These are phyloP conservation scores for Thereva nobilitata DNA, from an alignment of 2,888 invertebrate genomes.

Conservation along the genomic window DNA sequence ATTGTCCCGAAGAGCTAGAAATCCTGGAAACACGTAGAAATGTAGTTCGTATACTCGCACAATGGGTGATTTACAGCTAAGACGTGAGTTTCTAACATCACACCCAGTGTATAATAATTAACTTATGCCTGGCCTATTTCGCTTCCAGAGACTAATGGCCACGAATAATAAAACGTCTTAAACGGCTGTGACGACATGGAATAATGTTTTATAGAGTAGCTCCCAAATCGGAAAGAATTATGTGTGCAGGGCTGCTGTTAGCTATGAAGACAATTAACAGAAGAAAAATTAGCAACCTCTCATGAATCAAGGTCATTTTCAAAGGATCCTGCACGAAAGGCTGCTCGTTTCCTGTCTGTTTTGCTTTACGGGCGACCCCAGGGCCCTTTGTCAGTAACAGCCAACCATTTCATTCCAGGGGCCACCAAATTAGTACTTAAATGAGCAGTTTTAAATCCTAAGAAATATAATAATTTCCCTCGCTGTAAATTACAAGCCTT, in stretches of 20 bases:
- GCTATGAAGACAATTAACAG: slow-evolving; percentile 27
- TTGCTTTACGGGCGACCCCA: too few species aligned
- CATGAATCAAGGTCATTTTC: slow-evolving; percentile 14
- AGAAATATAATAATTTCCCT: too few species aligned
- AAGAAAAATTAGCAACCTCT: slow-evolving; percentile 26
- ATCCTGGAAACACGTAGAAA: slow-evolving; percentile 19
- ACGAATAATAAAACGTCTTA: slow-evolving; percentile 34
- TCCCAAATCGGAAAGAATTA: slow-evolving; percentile 4
- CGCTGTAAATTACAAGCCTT: too few species aligned
- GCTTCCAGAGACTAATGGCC: slow-evolving; percentile 27
- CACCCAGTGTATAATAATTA: slow-evolving; percentile 26
- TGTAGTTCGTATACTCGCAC: too few species aligned
- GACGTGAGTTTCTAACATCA: slow-evolving; percentile 27
- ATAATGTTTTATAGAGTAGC: slow-evolving; percentile 15
- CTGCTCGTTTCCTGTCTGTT: slow-evolving; percentile 3
- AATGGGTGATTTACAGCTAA: slow-evolving; percentile 16
- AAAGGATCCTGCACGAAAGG: slow-evolving; percentile 13
- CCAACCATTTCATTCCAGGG: too few species aligned
- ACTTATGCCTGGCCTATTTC: slow-evolving; percentile 28
- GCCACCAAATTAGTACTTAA: too few species aligned
- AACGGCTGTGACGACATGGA: slow-evolving; percentile 29
- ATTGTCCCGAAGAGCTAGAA: neutral
- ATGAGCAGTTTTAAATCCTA: too few species aligned
- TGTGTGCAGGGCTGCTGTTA: slow-evolving; percentile 1
- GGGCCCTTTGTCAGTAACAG: too few species aligned